These are phyloP conservation scores for Aythya baeri DNA, from an alignment of 2,113 vertebrate species.

Conservation along the genomic window DNA sequence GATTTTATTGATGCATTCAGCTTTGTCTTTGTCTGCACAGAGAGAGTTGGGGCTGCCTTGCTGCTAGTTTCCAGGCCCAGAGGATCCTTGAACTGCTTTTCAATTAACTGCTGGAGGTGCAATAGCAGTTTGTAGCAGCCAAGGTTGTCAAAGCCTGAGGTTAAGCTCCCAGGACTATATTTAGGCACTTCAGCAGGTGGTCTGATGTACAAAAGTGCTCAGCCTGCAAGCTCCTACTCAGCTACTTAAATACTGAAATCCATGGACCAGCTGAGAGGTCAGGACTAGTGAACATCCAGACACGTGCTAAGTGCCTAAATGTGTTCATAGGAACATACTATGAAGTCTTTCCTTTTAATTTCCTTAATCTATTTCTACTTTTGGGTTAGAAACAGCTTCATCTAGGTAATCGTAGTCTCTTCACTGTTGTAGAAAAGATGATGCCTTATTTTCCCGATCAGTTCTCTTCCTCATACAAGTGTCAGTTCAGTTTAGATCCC, in stretches of 20 bases:
- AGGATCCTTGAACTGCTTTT: neutral
- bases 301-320: neutral
- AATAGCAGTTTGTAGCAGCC: neutral
- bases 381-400: neutral
- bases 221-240: constrained; percentile 53
- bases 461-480: neutral
- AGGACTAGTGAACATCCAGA: neutral
- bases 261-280: constrained; percentile 24
- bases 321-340: neutral
- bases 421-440: neutral
- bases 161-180: constrained; percentile 49
- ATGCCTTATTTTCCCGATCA: neutral
- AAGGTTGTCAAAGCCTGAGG: neutral
- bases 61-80: neutral
- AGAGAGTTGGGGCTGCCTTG: neutral
- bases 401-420: neutral
- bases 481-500: neutral
- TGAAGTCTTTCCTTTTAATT: neutral
- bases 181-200: constrained; percentile 62
- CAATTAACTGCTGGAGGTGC: neutral
- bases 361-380: neutral
- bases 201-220: constrained; percentile 37
- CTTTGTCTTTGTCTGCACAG: neutral
- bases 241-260: constrained; percentile 60
- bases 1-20: constrained; percentile 24